A percentile compares a stretch with the other conserved stretches of the same genome.
phyloP scores from a whole-genome alignment of 64 coral and sea anemone genomes.

The Acropora yongei region DNA sequence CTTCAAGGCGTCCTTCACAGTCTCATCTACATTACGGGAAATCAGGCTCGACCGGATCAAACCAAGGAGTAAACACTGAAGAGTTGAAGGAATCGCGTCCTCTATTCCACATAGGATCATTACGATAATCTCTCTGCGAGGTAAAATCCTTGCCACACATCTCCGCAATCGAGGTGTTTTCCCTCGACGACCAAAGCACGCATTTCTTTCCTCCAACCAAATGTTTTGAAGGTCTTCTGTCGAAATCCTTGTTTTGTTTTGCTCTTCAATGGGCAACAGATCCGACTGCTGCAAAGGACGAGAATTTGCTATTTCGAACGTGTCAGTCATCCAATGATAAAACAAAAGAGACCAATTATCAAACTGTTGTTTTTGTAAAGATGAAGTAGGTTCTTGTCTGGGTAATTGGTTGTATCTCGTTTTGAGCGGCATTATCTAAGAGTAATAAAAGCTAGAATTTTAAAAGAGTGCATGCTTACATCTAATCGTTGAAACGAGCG shows the following conservation, averaged over 20 bases:
- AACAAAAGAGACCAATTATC: constrained; percentile 19
- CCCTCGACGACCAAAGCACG: background rate
- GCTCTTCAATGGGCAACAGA: constrained; percentile 20
- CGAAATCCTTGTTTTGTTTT: constrained; percentile 4
- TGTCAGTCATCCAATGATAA: constrained; percentile 71
- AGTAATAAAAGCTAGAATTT: no score
- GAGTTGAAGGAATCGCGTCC: background rate
- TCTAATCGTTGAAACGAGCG: no score
- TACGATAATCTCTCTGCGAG: background rate
- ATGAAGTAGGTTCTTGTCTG: background rate
- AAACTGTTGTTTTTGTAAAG: background rate
- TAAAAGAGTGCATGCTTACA: no score
- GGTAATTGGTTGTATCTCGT: background rate
- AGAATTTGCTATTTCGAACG: constrained; percentile 57
- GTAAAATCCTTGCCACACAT: background rate
- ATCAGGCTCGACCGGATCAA: background rate
- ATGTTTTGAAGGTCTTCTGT: background rate
- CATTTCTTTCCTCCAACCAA: background rate
- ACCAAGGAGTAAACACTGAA: background rate
- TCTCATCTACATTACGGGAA: background rate
- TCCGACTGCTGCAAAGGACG: constrained; percentile 64
- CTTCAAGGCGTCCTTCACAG: background rate
- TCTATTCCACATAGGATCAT: background rate
- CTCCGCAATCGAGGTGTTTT: background rate
- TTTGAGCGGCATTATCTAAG: background rate